A percentile compares a stretch with the other conserved stretches of the same genome.
These are phyloP conservation scores for Trachythela sp. DNA, from an alignment of 64 coral and sea anemone genomes.

Conservation along the genomic window DNA sequence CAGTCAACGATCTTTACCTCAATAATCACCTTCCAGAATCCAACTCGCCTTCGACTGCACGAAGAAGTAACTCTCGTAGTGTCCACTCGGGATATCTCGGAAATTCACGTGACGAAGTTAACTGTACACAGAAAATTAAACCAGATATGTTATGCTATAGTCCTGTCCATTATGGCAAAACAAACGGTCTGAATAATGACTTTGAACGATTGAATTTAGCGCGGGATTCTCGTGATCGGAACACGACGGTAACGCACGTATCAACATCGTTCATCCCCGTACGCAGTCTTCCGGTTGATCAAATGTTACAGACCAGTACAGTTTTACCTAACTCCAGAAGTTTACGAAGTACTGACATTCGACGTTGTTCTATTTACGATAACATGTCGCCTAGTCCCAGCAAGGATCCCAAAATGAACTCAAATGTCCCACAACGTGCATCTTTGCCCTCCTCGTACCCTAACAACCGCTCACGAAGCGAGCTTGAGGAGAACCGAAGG, in stretches of 20 bases:
- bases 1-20: background rate
- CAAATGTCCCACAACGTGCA: background rate
- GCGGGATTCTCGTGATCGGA: background rate
- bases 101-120: background rate
- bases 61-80: background rate
- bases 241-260: background rate
- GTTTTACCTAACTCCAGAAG: constrained; percentile 1
- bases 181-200: background rate
- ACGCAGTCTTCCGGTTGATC: background rate
- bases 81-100: background rate
- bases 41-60: background rate
- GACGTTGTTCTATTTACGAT: constrained; percentile 2
- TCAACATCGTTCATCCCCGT: background rate
- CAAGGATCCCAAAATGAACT: background rate
- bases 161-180: constrained; percentile 63
- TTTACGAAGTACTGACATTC: background rate
- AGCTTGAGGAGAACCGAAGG: background rate
- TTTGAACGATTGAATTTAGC: background rate
- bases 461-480: background rate
- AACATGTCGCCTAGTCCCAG: background rate
- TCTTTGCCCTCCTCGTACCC: background rate
- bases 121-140: constrained; percentile 84
- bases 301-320: background rate
- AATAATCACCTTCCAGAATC: background rate
- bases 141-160: constrained; percentile 84